Evolutionary conservation across 2,888 invertebrate species (phyloP).

Genomic region (Cepaea hortensis): DNA sequence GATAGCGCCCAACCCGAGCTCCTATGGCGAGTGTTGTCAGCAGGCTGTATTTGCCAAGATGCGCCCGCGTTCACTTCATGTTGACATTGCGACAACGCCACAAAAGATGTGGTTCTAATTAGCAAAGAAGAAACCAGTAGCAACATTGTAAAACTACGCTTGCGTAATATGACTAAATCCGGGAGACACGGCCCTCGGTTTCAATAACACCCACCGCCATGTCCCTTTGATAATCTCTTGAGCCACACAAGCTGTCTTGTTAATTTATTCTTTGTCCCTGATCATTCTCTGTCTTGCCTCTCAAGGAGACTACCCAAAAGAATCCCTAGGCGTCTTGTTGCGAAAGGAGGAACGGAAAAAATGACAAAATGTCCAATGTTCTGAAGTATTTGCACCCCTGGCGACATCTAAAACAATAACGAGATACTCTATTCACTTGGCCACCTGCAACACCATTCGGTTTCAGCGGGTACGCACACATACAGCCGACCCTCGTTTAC

Average conservation of each 20-base stretch:
- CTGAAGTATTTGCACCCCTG: constrained; percentile 39
- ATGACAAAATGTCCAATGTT: constrained; percentile 6
- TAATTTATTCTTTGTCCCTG: constrained; percentile 20
- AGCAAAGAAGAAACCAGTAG: background rate
- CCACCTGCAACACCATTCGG: constrained; percentile 39
- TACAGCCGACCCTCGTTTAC: constrained; percentile 32
- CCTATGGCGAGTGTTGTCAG: background rate
- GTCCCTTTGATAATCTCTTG: background rate
- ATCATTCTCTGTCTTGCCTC: background rate
- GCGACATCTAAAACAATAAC: constrained; percentile 36
- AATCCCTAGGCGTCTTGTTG: background rate
- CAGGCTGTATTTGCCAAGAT: background rate
- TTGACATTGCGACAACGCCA: background rate
- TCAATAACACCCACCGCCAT: background rate
- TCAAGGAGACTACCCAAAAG: background rate
- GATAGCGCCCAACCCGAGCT: no score
- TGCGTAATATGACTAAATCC: background rate
- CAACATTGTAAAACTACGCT: background rate
- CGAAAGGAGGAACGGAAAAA: background rate
- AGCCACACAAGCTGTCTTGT: background rate
- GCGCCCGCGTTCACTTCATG: background rate
- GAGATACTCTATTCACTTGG: constrained; percentile 8
- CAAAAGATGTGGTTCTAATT: constrained; percentile 20
- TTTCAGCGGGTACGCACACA: constrained; percentile 35
- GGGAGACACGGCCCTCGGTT: background rate